Evolutionary conservation across 2,113 vertebrate genomes (phyloP).

Genomic region (Strix uralensis): DNA sequence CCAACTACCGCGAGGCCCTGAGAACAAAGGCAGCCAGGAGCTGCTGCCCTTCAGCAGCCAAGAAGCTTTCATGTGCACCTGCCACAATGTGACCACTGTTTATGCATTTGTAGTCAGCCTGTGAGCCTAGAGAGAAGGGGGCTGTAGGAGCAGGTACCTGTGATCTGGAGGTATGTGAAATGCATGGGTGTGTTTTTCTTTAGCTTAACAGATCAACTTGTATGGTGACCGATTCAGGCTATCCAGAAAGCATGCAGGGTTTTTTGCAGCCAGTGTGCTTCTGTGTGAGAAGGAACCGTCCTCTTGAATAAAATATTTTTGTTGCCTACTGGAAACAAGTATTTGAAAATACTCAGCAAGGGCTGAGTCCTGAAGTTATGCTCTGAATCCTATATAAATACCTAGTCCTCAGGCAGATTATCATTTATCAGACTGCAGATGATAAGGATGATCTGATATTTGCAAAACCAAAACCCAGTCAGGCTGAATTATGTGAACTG

Average conservation of each 20-base stretch:
- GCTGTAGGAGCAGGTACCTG: neutral
- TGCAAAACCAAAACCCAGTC: neutral
- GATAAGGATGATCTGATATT: neutral
- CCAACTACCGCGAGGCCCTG: too few relatives aligned
- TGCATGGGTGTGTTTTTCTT: neutral
- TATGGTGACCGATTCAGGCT: neutral
- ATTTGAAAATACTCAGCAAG: neutral
- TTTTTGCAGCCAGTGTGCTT: rapidly evolving
- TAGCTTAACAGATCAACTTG: neutral
- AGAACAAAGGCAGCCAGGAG: too few relatives aligned
- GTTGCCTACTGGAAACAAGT: neutral
- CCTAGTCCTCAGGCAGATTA: neutral
- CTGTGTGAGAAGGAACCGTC: neutral
- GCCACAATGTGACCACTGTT: too few relatives aligned
- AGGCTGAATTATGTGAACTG: neutral
- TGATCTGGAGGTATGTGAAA: rapidly evolving
- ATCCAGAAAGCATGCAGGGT: rapidly evolving
- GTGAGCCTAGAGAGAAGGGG: neutral
- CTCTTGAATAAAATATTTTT: neutral
- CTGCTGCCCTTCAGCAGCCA: too few relatives aligned
- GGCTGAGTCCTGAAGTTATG: neutral
- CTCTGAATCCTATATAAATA: neutral
- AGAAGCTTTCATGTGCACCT: too few relatives aligned
- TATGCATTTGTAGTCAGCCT: rapidly evolving
- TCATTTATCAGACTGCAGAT: neutral